These are phyloP conservation scores for Eulemur coronatus DNA, from an alignment of 2,797 vertebrate genomes.

Conservation along the genomic window DNA sequence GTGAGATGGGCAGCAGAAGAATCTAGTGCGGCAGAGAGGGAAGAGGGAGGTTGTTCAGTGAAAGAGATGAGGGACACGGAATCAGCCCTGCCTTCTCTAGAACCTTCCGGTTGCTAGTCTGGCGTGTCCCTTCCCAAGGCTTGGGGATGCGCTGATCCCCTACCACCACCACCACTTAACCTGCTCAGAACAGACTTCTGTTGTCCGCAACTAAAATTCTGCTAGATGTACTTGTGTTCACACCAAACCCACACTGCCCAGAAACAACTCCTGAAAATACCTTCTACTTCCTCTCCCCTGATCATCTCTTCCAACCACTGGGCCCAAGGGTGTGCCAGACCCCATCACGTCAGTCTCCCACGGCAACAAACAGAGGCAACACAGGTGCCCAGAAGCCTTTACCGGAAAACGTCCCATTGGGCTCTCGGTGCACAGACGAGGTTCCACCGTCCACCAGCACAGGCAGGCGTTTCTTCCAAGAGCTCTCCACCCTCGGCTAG, in stretches of 20 bases:
- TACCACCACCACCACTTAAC: too few relatives aligned
- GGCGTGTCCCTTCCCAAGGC: not conserved
- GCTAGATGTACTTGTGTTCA: not conserved
- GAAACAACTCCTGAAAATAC: not conserved
- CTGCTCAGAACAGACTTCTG: not conserved
- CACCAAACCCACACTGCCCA: not conserved
- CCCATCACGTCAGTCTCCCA: not conserved
- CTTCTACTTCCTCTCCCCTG: not conserved
- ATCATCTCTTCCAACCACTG: too few relatives aligned
- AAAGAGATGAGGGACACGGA: not conserved
- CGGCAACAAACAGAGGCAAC: not conserved
- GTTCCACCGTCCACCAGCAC: not conserved
- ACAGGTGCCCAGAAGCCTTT: not conserved
- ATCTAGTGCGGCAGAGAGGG: not conserved
- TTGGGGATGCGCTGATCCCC: fast-evolving
- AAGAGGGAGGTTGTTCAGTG: not conserved
- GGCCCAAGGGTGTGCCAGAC: too few relatives aligned
- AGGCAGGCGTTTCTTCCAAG: not conserved
- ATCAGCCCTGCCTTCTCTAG: not conserved
- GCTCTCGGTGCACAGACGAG: fast-evolving
- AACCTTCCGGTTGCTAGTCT: not conserved
- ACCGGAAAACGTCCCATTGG: not conserved
- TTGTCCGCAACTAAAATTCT: not conserved
- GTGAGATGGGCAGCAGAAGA: not conserved
- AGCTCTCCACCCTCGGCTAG: not conserved